Conservation (phyloP, 2,113 vertebrate genomes). For the Camelus dromedarius region DNA sequence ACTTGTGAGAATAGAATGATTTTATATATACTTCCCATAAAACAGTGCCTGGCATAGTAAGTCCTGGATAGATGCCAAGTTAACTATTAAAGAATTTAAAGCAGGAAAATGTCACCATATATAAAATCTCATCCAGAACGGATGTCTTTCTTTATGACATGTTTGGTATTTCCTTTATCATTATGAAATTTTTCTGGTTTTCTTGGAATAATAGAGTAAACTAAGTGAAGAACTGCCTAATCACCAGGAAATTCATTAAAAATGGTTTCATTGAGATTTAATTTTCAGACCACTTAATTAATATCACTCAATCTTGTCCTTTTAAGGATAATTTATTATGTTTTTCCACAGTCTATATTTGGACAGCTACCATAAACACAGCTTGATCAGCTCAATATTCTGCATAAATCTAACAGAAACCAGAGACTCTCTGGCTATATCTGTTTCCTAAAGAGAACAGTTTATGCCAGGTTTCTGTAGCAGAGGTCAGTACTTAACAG, state of each 20-base stretch:
- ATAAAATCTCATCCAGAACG: not conserved
- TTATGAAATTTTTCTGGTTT: slow-evolving; percentile 19
- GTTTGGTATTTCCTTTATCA: slow-evolving; percentile 53
- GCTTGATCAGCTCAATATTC: slow-evolving; percentile 55
- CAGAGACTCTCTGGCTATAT: slow-evolving; percentile 49
- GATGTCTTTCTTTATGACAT: not conserved
- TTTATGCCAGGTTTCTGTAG: slow-evolving; percentile 52
- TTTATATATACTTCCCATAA: not conserved
- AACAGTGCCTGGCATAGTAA: not conserved
- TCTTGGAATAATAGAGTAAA: slow-evolving; percentile 49
- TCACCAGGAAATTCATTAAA: slow-evolving; percentile 57
- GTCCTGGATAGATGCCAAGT: not conserved
- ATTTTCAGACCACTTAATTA: slow-evolving; percentile 59
- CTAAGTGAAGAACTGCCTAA: slow-evolving; percentile 54
- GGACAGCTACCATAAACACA: slow-evolving; percentile 19
- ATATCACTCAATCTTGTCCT: slow-evolving; percentile 19
- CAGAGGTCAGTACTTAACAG: slow-evolving; percentile 66
- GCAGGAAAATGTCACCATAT: not conserved
- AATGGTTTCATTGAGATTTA: slow-evolving; percentile 65
- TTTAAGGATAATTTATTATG: slow-evolving; percentile 58
- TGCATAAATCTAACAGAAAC: slow-evolving; percentile 52
- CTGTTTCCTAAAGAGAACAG: slow-evolving; percentile 60
- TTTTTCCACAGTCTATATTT: slow-evolving; percentile 7
- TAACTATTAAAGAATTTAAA: slow-evolving; percentile 36
- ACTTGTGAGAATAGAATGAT: slow-evolving; percentile 13